Evolutionary conservation across 2,113 vertebrate species (phyloP).

Genomic region (Tautogolabrus adspersus): DNA sequence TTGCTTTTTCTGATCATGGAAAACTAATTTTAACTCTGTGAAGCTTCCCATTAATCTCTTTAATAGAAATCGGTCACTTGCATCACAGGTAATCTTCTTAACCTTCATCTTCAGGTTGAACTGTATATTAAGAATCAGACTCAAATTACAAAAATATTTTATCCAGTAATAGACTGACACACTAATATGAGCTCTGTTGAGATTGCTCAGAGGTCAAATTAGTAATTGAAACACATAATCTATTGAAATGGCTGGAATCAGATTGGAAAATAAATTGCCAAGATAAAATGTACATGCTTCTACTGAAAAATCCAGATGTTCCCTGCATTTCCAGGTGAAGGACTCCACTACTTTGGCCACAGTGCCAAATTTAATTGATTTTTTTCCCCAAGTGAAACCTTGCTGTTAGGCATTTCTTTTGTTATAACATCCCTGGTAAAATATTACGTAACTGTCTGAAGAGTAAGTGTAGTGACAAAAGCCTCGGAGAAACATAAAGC

Average conservation of each 20-base stretch:
- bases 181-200: not conserved
- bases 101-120: too few species aligned
- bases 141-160: too few species aligned
- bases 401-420: not conserved
- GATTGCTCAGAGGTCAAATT: not conserved
- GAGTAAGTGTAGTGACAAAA: conserved; percentile 40
- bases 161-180: too few species aligned
- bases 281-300: not conserved
- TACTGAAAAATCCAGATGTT: not conserved
- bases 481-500: conserved; percentile 14
- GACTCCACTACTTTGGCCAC: not conserved
- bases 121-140: too few species aligned
- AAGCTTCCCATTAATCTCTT: too few species aligned
- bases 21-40: not conserved
- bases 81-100: too few species aligned
- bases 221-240: too few species aligned
- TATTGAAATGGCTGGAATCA: too few species aligned
- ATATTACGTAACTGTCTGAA: conserved; percentile 42
- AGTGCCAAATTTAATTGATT: not conserved
- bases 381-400: not conserved
- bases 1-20: not conserved
- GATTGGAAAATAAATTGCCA: not conserved
- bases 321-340: not conserved
- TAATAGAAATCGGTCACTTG: too few species aligned
- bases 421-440: conserved; percentile 1